These are phyloP conservation scores for Iphiclides podalirius DNA, from an alignment of 2,888 invertebrate genomes.

Conservation along the genomic window DNA sequence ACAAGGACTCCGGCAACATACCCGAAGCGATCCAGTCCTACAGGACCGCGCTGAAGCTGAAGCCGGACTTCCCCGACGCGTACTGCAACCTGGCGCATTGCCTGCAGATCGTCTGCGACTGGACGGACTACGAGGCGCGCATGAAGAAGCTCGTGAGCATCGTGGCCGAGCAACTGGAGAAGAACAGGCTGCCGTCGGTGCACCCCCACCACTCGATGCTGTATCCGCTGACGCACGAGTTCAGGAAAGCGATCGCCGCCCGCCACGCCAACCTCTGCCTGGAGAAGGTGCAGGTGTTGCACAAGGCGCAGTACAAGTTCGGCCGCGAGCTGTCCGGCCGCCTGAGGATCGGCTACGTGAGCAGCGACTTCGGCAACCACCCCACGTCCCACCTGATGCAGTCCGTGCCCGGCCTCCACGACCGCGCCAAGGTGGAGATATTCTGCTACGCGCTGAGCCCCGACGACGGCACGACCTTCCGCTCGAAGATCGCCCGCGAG, in stretches of 20 bases:
- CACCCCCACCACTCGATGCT: conserved; percentile 99
- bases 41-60: conserved; percentile 96
- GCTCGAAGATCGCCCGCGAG: conserved; percentile 96
- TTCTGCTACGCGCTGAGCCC: conserved; percentile 96
- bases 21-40: conserved; percentile 99
- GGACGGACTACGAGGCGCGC: conserved; percentile 97
- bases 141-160: conserved; percentile 98
- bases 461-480: conserved; percentile 98
- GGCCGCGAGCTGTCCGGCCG: conserved; percentile 85
- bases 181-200: conserved; percentile 97
- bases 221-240: conserved; percentile 97
- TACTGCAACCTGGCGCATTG: conserved; percentile 99
- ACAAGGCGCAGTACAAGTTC: conserved; percentile 93
- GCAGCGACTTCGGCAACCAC: conserved; percentile 99
- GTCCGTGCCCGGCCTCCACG: conserved; percentile 97
- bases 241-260: conserved; percentile 97
- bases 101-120: conserved; percentile 99
- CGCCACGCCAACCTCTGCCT: conserved; percentile 98
- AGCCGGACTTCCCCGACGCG: conserved; percentile 99
- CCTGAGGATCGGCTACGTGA: conserved; percentile 96
- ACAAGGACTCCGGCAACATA: conserved; percentile 99
- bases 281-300: conserved; percentile 97
- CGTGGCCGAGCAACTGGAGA: conserved; percentile 98
- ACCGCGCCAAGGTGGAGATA: conserved; percentile 91
- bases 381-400: conserved; percentile 99